phyloP scores from a whole-genome alignment of 2,113 vertebrate genomes.

The Psephotus haematonotus region DNA sequence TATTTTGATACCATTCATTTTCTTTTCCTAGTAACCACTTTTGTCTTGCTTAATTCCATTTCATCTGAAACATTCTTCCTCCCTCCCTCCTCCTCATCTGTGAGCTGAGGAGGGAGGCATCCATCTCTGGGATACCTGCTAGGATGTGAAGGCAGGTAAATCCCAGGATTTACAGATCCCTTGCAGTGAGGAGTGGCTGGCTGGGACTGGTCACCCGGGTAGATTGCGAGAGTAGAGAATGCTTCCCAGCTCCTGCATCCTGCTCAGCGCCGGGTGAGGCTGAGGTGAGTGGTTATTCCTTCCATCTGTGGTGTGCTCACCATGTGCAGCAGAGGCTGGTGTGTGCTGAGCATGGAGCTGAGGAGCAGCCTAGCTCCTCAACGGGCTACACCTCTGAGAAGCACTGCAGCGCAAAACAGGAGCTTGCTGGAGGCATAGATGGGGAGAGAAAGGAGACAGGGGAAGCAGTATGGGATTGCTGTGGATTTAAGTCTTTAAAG shows the following conservation, averaged over 20 bases:
- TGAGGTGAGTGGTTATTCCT: background rate
- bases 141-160: background rate
- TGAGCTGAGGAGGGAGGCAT: background rate
- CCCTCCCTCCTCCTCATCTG: background rate
- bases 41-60: background rate
- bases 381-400: background rate
- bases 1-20: background rate
- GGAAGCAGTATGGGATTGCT: background rate
- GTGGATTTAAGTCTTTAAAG: background rate
- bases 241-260: background rate
- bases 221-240: background rate
- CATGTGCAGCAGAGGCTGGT: accelerated
- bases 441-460: background rate
- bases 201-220: background rate
- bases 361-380: background rate
- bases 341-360: background rate
- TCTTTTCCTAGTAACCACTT: background rate
- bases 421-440: background rate
- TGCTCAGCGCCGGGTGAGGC: accelerated
- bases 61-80: background rate
- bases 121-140: background rate
- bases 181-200: background rate
- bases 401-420: background rate
- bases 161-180: background rate
- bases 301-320: background rate